Evolutionary conservation across 2,113 vertebrate species (phyloP).

Genomic region (Chascanopsetta lugubris): DNA sequence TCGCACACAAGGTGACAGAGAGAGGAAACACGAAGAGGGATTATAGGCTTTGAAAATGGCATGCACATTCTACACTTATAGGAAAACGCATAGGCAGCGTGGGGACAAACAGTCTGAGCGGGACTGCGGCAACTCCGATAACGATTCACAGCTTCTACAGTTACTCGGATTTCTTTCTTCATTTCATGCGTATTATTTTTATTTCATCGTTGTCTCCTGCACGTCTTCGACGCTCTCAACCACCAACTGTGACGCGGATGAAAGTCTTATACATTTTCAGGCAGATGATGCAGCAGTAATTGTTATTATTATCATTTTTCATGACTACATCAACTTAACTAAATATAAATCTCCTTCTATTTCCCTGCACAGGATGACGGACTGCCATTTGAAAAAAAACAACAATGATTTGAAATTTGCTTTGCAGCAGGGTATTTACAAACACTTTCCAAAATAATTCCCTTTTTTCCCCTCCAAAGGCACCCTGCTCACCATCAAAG

Average conservation of each 20-base stretch:
- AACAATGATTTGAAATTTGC: conserved; percentile 66
- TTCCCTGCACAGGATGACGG: conserved; percentile 44
- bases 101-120: not conserved
- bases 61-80: conserved; percentile 1
- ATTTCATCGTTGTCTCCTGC: not conserved
- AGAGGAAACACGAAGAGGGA: not conserved
- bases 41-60: conserved; percentile 13
- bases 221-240: not conserved
- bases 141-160: not conserved
- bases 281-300: too few species aligned
- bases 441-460: conserved; percentile 58
- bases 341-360: too few species aligned
- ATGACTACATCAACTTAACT: too few species aligned
- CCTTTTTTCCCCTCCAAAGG: conserved; percentile 62
- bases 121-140: not conserved
- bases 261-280: too few species aligned
- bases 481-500: conserved; percentile 20
- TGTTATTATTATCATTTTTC: not conserved
- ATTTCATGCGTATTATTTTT: not conserved
- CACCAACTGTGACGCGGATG: not conserved
- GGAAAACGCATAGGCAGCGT: not conserved
- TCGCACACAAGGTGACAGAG: conserved; percentile 33
- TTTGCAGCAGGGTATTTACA: conserved; percentile 34
- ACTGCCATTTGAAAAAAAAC: too few species aligned
- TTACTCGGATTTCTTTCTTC: not conserved